Percentiles rank a stretch among this genome's conserved stretches.
phyloP scores from a whole-genome alignment of 1,140 invertebrate genomes.

The Sycophaga agraensis region DNA sequence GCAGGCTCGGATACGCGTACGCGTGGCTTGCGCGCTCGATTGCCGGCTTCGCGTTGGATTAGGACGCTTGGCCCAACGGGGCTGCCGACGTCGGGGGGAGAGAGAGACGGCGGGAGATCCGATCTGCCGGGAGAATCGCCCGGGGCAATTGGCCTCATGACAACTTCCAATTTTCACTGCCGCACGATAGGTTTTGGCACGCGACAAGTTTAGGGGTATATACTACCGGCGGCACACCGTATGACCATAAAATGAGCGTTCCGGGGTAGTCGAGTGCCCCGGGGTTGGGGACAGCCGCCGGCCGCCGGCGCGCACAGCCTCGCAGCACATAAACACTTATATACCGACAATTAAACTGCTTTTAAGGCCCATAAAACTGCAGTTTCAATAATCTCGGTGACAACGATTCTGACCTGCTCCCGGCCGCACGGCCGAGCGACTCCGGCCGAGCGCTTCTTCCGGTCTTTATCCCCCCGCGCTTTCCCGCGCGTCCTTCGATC shows the following conservation, averaged over 20 bases:
- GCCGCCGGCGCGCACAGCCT: neutral
- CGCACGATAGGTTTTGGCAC: conserved; percentile 50
- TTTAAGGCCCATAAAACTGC: conserved; percentile 61
- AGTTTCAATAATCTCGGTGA: conserved; percentile 57
- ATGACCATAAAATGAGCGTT: conserved; percentile 60
- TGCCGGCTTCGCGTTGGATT: no score
- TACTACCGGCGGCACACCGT: conserved; percentile 39
- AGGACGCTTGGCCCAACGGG: no score
- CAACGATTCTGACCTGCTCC: conserved; percentile 51
- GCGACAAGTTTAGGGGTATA: conserved; percentile 52
- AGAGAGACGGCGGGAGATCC: no score
- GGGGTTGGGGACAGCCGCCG: conserved; percentile 47
- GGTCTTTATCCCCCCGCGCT: conserved; percentile 22
- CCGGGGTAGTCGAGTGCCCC: conserved; percentile 47
- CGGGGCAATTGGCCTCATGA: no score
- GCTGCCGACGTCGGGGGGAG: no score
- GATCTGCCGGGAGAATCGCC: no score
- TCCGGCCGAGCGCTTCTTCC: conserved; percentile 19
- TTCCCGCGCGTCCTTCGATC: neutral
- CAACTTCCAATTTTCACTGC: conserved; percentile 39
- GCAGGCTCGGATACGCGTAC: no score
- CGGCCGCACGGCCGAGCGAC: neutral
- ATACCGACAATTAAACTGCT: conserved; percentile 61
- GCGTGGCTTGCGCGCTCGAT: no score
- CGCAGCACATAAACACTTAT: conserved; percentile 58